These are phyloP conservation scores for Pectinophora gossypiella DNA, from an alignment of 1,140 invertebrate genomes.

Conservation along the genomic window DNA sequence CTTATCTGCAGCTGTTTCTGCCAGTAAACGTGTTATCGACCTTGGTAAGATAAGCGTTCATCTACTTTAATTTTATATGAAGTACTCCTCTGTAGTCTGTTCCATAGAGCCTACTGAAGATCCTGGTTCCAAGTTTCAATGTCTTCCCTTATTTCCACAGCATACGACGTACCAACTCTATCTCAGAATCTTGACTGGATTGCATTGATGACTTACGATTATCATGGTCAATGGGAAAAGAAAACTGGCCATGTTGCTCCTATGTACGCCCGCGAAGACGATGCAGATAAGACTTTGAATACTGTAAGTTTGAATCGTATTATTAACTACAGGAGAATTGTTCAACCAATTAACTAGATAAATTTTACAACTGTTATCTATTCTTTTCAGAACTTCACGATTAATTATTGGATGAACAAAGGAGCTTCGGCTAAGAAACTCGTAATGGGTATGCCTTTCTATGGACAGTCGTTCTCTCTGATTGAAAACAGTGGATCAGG, in stretches of 20 bases:
- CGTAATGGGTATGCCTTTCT: constrained; percentile 89
- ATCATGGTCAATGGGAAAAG: constrained; percentile 94
- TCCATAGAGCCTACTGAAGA: too few species aligned
- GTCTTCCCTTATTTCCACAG: too few species aligned
- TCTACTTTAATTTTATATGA: not conserved
- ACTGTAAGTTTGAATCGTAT: constrained; percentile 73
- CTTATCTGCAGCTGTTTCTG: constrained; percentile 89
- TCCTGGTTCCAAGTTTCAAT: too few species aligned
- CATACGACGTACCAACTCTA: constrained; percentile 85
- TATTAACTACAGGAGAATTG: not conserved
- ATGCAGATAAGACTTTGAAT: constrained; percentile 86
- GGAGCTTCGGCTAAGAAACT: constrained; percentile 86
- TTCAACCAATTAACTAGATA: not conserved
- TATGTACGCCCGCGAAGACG: constrained; percentile 84
- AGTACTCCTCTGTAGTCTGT: not conserved
- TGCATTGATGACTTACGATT: constrained; percentile 93
- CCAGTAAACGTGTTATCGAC: constrained; percentile 87
- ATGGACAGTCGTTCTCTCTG: constrained; percentile 89
- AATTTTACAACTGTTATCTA: not conserved
- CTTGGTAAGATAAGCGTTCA: constrained; percentile 79
- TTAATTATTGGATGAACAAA: constrained; percentile 87
- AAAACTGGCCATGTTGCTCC: constrained; percentile 92
- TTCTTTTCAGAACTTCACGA: constrained; percentile 83
- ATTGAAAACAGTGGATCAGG: constrained; percentile 78
- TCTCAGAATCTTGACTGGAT: constrained; percentile 89